Conservation (phyloP, 2,113 vertebrate species). For the Taxidea taxus region DNA sequence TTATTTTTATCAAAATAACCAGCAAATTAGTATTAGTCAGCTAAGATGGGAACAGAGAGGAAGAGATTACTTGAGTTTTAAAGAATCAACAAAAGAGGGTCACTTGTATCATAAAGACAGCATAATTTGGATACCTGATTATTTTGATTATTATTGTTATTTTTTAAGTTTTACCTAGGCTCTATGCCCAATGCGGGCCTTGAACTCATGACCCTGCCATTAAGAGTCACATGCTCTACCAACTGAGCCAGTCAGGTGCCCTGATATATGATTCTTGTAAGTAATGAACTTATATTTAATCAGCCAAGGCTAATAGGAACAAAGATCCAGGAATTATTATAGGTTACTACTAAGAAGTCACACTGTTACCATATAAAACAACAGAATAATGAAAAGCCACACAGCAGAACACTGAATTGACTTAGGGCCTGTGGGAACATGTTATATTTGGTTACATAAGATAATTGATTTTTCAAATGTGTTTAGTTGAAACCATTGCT, state of each 20-base stretch:
- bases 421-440: conserved; percentile 40
- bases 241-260: background rate
- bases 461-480: conserved; percentile 27
- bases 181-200: background rate
- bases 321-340: conserved; percentile 47
- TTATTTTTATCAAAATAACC: conserved; percentile 28
- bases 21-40: conserved; percentile 45
- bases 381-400: conserved; percentile 62
- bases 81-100: conserved; percentile 26
- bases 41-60: conserved; percentile 16
- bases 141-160: background rate
- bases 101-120: background rate
- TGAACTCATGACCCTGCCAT: background rate
- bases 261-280: background rate
- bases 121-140: background rate
- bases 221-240: background rate
- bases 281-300: conserved; percentile 57
- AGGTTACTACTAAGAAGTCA: conserved; percentile 57
- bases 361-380: conserved; percentile 56
- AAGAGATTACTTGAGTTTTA: conserved; percentile 61
- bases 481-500: conserved; percentile 6
- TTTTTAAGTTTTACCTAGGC: background rate
- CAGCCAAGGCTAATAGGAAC: conserved; percentile 54
- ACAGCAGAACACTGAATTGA: conserved; percentile 35
- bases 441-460: conserved; percentile 35